Conservation (phyloP, 2,797 vertebrate species). For the Gallinago stenura region DNA sequence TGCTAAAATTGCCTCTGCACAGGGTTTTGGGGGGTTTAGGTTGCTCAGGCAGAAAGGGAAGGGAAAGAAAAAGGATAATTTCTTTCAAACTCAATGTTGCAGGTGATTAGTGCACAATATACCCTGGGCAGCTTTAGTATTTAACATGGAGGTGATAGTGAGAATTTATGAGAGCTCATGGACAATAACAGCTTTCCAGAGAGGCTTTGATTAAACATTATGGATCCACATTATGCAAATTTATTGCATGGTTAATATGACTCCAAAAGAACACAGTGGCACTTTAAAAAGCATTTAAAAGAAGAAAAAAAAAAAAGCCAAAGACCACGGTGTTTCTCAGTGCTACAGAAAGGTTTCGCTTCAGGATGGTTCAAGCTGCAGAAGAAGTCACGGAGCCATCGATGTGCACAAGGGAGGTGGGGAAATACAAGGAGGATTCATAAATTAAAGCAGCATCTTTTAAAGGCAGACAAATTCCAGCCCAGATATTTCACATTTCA, state of each 20-base stretch:
- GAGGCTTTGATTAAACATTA: constrained; percentile 56
- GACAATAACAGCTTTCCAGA: constrained; percentile 59
- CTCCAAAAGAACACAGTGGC: constrained; percentile 46
- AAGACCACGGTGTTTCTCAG: background rate
- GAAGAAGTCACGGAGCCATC: background rate
- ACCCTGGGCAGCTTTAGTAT: constrained; percentile 43
- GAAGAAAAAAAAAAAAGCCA: background rate
- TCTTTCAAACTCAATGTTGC: constrained; percentile 3
- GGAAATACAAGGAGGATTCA: background rate
- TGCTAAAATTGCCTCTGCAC: rapidly evolving
- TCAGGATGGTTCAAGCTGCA: background rate
- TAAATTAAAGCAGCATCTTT: background rate
- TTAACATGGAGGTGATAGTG: constrained; percentile 33
- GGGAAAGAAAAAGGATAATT: constrained; percentile 2
- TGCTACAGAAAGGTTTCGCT: background rate
- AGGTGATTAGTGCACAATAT: constrained; percentile 28
- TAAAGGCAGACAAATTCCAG: background rate
- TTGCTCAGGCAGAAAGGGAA: rapidly evolving
- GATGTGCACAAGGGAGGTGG: background rate
- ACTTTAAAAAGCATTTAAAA: constrained; percentile 66
- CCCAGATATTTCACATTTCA: background rate
- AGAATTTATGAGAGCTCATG: constrained; percentile 49
- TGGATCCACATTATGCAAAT: constrained; percentile 63
- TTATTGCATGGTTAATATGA: constrained; percentile 58
- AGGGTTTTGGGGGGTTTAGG: background rate